Conservation (phyloP, 2,888 invertebrate genomes). For the Trachelus troglodyta region DNA sequence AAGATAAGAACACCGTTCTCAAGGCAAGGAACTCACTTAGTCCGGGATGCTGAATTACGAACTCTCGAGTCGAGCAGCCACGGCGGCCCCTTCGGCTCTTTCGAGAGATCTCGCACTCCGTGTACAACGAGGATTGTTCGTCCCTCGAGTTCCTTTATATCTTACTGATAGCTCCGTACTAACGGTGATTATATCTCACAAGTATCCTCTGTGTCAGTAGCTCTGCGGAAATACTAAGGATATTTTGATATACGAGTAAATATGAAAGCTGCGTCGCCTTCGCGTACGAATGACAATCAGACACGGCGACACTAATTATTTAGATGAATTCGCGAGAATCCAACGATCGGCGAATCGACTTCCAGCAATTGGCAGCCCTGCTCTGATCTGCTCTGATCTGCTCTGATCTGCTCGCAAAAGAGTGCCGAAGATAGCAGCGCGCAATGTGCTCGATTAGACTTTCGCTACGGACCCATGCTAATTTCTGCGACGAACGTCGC, state of each 20-base stretch:
- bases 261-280: too few relatives aligned
- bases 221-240: too few relatives aligned
- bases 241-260: too few relatives aligned
- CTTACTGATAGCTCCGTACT: neutral
- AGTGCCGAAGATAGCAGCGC: neutral
- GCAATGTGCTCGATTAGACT: neutral
- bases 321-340: too few relatives aligned
- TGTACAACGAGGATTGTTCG: neutral
- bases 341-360: neutral
- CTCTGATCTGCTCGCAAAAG: neutral
- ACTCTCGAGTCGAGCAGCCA: constrained; percentile 11
- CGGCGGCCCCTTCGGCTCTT: neutral
- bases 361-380: neutral
- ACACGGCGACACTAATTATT: neutral
- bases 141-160: neutral
- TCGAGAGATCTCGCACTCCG: neutral
- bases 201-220: neutral
- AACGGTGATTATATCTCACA: too few relatives aligned
- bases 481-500: constrained; percentile 46
- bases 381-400: too few relatives aligned
- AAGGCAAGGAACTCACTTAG: constrained; percentile 24
- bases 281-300: too few relatives aligned
- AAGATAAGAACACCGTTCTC: constrained; percentile 41
- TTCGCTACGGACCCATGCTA: constrained; percentile 32
- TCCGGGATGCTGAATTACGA: constrained; percentile 33